These are phyloP conservation scores for Colaptes auratus DNA, from an alignment of 2,113 vertebrate species.

Conservation along the genomic window DNA sequence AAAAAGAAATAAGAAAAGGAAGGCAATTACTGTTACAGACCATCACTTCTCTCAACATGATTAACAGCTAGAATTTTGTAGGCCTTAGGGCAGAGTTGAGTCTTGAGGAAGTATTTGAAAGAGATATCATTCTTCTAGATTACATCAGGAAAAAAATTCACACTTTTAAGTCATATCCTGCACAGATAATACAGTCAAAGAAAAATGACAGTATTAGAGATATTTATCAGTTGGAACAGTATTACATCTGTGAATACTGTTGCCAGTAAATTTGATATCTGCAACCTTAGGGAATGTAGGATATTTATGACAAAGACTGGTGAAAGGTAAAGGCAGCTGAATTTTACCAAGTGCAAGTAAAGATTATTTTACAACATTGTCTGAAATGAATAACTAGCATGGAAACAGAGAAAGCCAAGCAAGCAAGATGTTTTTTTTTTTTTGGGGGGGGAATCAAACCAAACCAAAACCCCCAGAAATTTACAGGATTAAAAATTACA, in stretches of 20 bases:
- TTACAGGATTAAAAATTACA: not conserved
- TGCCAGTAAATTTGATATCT: conserved; percentile 10
- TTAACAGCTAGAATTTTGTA: conserved; percentile 48
- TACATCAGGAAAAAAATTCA: not conserved
- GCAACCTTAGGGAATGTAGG: not conserved
- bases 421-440: not conserved
- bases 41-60: conserved; percentile 36
- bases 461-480: no score
- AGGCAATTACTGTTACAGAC: conserved; percentile 43
- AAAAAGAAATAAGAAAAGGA: conserved; percentile 20
- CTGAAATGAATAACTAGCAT: not conserved
- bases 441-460: not conserved
- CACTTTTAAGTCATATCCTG: conserved; percentile 24
- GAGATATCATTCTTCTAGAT: conserved; percentile 45
- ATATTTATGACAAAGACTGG: conserved; percentile 1
- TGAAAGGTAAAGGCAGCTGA: not conserved
- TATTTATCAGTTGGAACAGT: conserved; percentile 17
- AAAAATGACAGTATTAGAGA: conserved; percentile 43
- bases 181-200: conserved; percentile 32
- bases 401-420: not conserved
- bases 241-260: conserved; percentile 22
- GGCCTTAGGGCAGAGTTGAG: conserved; percentile 46
- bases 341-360: not conserved
- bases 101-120: conserved; percentile 51
- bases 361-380: not conserved